These are phyloP conservation scores for Cyprinus carpio DNA, from an alignment of 2,113 vertebrate genomes.

Conservation along the genomic window DNA sequence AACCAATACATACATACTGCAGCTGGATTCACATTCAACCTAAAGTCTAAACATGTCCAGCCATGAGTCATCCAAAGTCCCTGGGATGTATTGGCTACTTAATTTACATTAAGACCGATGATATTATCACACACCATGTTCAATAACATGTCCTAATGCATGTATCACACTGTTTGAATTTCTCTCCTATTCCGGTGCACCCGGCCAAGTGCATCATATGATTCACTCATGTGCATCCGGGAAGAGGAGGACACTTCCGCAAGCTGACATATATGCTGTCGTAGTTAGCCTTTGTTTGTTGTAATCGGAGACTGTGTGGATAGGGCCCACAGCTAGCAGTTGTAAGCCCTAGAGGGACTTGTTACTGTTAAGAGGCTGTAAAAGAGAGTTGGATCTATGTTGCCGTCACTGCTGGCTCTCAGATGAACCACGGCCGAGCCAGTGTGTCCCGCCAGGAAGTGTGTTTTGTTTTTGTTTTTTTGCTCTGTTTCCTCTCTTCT, in stretches of 20 bases:
- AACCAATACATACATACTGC: not conserved
- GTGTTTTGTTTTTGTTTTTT: slow-evolving; percentile 57
- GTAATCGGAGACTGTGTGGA: not conserved
- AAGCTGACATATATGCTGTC: not conserved
- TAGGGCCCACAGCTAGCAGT: not conserved
- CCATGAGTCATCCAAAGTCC: not conserved
- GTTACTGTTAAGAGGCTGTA: slow-evolving; percentile 25
- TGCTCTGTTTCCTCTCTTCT: not conserved
- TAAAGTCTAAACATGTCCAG: not conserved
- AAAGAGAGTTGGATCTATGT: slow-evolving; percentile 30
- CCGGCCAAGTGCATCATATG: slow-evolving; percentile 34
- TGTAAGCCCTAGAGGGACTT: not conserved
- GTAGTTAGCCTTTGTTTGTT: slow-evolving; percentile 1
- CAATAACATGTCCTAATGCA: slow-evolving; percentile 9
- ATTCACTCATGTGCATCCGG: slow-evolving; percentile 11
- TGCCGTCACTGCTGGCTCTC: slow-evolving; percentile 43
- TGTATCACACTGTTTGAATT: slow-evolving; percentile 32
- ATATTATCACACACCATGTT: slow-evolving; percentile 13
- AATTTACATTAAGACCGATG: not conserved
- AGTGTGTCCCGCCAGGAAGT: slow-evolving; percentile 52
- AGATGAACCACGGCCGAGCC: slow-evolving; percentile 41
- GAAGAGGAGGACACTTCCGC: not conserved
- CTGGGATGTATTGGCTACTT: not conserved
- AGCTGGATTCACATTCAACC: not conserved
- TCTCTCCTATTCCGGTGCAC: not conserved